Evolutionary conservation across 2,888 invertebrate species (phyloP).

Genomic region (Ichneumoninae sp.): DNA sequence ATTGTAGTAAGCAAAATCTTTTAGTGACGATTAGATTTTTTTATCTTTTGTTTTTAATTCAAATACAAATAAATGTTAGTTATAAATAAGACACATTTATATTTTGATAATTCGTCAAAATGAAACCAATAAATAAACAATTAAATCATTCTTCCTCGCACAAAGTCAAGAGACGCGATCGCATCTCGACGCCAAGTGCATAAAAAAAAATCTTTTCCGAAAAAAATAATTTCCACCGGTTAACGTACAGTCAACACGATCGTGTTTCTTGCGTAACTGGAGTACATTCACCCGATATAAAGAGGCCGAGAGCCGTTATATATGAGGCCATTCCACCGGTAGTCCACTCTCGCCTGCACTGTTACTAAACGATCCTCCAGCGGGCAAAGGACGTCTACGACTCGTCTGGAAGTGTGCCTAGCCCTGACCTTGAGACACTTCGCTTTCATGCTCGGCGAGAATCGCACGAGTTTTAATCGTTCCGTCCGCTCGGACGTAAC

Average conservation of each 20-base stretch:
- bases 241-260: constrained; percentile 12
- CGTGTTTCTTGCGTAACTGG: constrained; percentile 56
- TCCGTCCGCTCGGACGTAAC: background rate
- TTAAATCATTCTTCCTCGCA: no score
- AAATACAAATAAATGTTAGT: no score
- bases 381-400: constrained; percentile 31
- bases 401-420: constrained; percentile 58
- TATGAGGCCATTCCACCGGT: background rate
- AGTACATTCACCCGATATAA: constrained; percentile 58
- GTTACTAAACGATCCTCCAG: constrained; percentile 40
- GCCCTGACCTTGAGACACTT: constrained; percentile 71
- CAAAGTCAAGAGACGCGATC: no score
- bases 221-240: background rate
- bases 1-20: no score
- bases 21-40: no score
- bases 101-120: no score
- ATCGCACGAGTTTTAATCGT: constrained; percentile 8
- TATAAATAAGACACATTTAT: no score
- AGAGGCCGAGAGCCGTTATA: constrained; percentile 40
- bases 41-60: no score
- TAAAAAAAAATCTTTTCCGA: background rate
- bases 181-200: no score
- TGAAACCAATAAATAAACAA: no score
- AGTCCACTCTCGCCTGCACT: constrained; percentile 8
- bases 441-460: constrained; percentile 63